Conservation (phyloP, 1,140 invertebrate genomes). For the Pseudomyrmex dendroicus region DNA sequence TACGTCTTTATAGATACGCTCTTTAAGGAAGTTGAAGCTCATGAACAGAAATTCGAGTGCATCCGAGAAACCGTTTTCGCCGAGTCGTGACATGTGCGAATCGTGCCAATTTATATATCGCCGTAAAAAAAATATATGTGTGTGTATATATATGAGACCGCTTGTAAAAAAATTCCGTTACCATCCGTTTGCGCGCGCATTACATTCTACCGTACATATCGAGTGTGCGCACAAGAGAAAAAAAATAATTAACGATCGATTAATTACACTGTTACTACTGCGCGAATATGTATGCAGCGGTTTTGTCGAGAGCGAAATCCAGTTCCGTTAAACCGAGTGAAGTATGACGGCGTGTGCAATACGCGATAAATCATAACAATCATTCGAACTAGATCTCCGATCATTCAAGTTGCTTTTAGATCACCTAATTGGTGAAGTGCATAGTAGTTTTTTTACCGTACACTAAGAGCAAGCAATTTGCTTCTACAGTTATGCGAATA, state of each 20-base stretch:
- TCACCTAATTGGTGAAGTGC: neutral
- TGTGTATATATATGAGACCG: neutral
- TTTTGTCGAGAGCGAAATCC: neutral
- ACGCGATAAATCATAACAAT: neutral
- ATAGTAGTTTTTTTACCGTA: neutral
- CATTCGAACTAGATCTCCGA: too few relatives aligned
- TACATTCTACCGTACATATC: conserved; percentile 14
- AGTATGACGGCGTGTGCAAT: neutral
- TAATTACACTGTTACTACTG: conserved; percentile 18
- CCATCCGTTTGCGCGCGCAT: conserved; percentile 7
- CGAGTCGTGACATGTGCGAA: neutral
- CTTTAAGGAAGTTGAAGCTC: neutral
- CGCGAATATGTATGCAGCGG: conserved; percentile 5
- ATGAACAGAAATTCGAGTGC: conserved; percentile 12
- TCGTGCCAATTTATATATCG: conserved; percentile 30
- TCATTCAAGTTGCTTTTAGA: neutral
- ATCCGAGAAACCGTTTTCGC: conserved; percentile 14
- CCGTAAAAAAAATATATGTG: neutral
- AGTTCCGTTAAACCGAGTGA: conserved; percentile 7
- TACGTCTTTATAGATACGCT: neutral
- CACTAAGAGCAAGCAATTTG: neutral
- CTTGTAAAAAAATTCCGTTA: conserved; percentile 15
- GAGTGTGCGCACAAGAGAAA: neutral
- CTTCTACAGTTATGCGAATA: conserved; percentile 26
- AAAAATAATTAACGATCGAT: conserved; percentile 17